A percentile compares a stretch with the other conserved stretches of the same genome.
Conservation (phyloP, 1,140 invertebrate species). For the Aradophagus sp. region DNA sequence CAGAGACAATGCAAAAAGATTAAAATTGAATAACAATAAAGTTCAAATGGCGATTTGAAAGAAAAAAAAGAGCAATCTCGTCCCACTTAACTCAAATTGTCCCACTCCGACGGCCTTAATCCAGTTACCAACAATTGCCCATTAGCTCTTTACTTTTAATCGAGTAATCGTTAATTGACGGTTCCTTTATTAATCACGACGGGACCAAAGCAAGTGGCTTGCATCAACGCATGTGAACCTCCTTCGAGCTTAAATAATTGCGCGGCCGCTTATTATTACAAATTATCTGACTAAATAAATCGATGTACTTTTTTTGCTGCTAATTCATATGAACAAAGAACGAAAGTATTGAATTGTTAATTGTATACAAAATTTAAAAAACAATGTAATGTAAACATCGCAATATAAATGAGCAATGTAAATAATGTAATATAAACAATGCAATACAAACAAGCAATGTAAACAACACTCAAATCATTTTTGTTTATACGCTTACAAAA, state of each 20-base stretch:
- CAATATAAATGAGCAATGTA: too few species aligned
- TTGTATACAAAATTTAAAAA: too few species aligned
- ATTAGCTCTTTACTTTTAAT: slow-evolving; percentile 37
- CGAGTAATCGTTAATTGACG: slow-evolving; percentile 37
- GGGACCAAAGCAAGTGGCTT: slow-evolving; percentile 6
- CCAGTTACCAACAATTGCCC: slow-evolving; percentile 21
- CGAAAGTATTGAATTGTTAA: too few species aligned
- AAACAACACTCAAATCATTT: too few species aligned
- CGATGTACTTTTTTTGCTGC: background rate
- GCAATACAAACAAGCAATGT: too few species aligned
- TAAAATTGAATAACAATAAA: too few species aligned
- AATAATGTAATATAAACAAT: too few species aligned
- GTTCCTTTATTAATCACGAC: slow-evolving; percentile 15
- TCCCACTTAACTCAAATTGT: slow-evolving; percentile 5
- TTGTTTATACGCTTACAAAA: too few species aligned
- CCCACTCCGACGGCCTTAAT: slow-evolving; percentile 7
- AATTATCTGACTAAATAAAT: slow-evolving; percentile 34
- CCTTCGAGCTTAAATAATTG: slow-evolving; percentile 33
- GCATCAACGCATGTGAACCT: slow-evolving; percentile 25
- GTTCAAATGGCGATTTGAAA: too few species aligned
- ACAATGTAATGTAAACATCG: too few species aligned
- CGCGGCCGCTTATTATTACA: slow-evolving; percentile 22
- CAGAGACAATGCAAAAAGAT: too few species aligned
- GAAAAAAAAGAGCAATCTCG: slow-evolving; percentile 1
- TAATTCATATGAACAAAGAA: too few species aligned